Percentiles rank a stretch among this genome's conserved stretches.
Evolutionary conservation across 2,888 invertebrate genomes (phyloP).

Genomic region (Enoplolaimus lenunculus): DNA sequence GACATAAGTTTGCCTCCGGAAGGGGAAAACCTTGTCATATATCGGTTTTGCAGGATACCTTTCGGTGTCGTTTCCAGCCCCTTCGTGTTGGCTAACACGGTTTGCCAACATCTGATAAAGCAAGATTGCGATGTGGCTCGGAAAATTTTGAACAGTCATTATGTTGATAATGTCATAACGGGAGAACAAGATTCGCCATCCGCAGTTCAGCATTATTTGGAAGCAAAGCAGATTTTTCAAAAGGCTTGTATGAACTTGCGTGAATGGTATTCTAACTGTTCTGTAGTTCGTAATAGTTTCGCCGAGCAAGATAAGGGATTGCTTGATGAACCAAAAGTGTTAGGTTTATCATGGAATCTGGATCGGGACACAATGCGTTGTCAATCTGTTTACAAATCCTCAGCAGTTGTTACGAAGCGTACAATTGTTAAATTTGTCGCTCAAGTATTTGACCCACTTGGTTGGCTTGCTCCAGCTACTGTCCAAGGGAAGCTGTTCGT

Average conservation of each 20-base stretch:
- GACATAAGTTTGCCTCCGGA: neutral
- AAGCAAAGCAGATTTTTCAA: constrained; percentile 12
- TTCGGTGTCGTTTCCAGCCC: constrained; percentile 13
- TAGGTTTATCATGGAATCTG: constrained; percentile 9
- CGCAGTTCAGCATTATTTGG: neutral
- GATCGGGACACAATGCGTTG: neutral
- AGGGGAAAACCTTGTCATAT: constrained; percentile 9
- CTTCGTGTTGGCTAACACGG: constrained; percentile 13
- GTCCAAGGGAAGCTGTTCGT: constrained; percentile 7
- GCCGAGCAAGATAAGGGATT: constrained; percentile 1
- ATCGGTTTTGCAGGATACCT: constrained; percentile 12
- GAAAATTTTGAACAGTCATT: constrained; percentile 9
- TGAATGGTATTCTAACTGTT: constrained; percentile 13
- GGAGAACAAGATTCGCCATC: neutral
- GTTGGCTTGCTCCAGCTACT: constrained; percentile 11
- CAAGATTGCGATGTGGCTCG: constrained; percentile 1
- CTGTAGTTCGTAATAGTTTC: neutral
- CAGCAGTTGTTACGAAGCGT: constrained; percentile 1
- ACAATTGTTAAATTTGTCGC: constrained; percentile 4
- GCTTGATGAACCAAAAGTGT: neutral
- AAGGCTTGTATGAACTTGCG: constrained; percentile 13
- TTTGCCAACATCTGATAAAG: neutral
- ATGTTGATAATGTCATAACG: constrained; percentile 13
- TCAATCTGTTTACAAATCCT: neutral
- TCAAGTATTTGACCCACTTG: constrained; percentile 14